Evolutionary conservation across 1,140 invertebrate species (phyloP).

Genomic region (Lamellibrachia luymesi): DNA sequence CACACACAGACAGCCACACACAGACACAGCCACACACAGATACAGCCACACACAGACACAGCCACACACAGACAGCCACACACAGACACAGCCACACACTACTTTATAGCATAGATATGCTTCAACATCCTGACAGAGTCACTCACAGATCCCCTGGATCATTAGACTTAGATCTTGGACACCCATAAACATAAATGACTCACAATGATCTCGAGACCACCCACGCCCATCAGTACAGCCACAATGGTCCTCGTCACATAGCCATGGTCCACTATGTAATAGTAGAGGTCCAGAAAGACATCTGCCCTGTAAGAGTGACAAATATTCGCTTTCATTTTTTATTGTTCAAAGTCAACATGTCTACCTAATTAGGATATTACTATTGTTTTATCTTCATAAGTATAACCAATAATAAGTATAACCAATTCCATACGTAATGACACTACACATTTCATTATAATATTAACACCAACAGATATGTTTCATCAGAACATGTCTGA

Average conservation of each 20-base stretch:
- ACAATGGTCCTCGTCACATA: background rate
- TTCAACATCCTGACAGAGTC: background rate
- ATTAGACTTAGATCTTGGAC: background rate
- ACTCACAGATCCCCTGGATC: background rate
- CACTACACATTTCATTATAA: no score
- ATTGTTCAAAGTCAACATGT: background rate
- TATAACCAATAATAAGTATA: no score
- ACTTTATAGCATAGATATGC: no score
- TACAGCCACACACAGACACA: no score
- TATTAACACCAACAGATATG: no score
- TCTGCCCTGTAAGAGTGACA: background rate
- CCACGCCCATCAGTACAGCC: background rate
- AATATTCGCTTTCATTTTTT: background rate
- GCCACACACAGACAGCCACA: background rate
- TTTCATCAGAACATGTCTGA: no score
- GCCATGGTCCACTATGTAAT: conserved; percentile 16
- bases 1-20: no score
- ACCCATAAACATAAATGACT: background rate
- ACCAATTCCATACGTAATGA: no score
- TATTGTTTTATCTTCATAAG: background rate
- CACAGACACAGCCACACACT: background rate
- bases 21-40: no score
- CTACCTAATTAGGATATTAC: background rate
- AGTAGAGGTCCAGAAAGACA: conserved; percentile 3
- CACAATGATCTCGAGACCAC: conserved; percentile 14